Conservation (phyloP, 2,888 invertebrate genomes). For the Lycophotia porphyrea region DNA sequence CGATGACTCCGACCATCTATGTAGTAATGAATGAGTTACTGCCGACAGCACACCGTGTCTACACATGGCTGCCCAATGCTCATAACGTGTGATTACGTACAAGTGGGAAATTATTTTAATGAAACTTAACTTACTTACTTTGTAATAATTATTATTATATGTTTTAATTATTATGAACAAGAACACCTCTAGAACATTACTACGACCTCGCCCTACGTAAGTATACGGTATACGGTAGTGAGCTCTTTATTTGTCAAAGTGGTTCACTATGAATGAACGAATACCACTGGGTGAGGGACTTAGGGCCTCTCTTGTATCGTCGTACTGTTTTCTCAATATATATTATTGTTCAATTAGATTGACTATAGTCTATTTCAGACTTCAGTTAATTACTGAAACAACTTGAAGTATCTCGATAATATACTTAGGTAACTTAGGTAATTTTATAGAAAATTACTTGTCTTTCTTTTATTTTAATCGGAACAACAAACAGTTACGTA, state of each 20-base stretch:
- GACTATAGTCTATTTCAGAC: not conserved
- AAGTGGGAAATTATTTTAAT: not conserved
- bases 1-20: conserved; percentile 14
- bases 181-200: not conserved
- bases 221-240: not conserved
- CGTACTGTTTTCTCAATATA: too few species aligned
- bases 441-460: not conserved
- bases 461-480: not conserved
- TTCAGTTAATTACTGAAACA: not conserved
- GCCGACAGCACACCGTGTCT: not conserved
- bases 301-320: not conserved
- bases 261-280: not conserved
- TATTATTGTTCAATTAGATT: not conserved
- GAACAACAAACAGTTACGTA: too few species aligned
- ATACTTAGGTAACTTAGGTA: not conserved
- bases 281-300: not conserved
- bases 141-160: too few species aligned
- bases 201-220: not conserved
- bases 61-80: not conserved
- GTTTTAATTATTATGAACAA: not conserved
- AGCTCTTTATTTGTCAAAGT: not conserved
- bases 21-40: conserved; percentile 8
- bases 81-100: not conserved
- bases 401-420: not conserved
- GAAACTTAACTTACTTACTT: not conserved